Base-by-base conservation (phyloP, 2,888 invertebrate species). In the Chironomus riparius region DNA sequence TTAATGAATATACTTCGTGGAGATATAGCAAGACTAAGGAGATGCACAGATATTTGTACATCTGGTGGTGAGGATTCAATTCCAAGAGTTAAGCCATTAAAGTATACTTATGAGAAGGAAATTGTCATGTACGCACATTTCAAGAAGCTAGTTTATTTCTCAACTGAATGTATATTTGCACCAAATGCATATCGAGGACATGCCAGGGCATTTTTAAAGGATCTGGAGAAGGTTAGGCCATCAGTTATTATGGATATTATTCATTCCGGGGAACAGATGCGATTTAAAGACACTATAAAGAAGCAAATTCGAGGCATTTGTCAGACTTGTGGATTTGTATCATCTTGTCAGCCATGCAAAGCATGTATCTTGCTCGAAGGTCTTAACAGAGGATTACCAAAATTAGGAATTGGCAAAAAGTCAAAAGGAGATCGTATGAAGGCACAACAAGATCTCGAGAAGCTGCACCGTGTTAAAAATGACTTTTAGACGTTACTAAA, bases 71-170 rank as follows among this genome's bases (percentile, higher is more conserved):
- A 93, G 81, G 94, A 92, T 78, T 87, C 92, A 10, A 92, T 98
- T 80, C 94, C 95, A 1, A 87, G 98, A 79, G 96, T 96, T 18
- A 98, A 98, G 82, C 98, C 98, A 0, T 88, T 98, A 61, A 98
- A 98, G 82, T 98, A 98, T 82, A 91, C 96, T 0, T 99, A 98
- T 83, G 99, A 99, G 83, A 98, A 98, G 82, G 99, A 99, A 86
- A 99, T 99, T 81, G 99, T 98, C 0, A 96, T 98, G 95, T 98
- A 99, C 85, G 98, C 99, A 0, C 95, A 98, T 82, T 98, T 94
- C 83, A 95, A 95, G 82, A 93, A 94, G 81, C 85, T 99, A 38
- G 91, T 98, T 7, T 99, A 99, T 83, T 99, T 99, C 85, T 98
- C 98, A 2, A 99, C 99, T 0, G 99, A 99, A 84, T 99, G 99